Evolutionary conservation across 2,888 invertebrate genomes (phyloP).

Genomic region (Tethea ocularis): DNA sequence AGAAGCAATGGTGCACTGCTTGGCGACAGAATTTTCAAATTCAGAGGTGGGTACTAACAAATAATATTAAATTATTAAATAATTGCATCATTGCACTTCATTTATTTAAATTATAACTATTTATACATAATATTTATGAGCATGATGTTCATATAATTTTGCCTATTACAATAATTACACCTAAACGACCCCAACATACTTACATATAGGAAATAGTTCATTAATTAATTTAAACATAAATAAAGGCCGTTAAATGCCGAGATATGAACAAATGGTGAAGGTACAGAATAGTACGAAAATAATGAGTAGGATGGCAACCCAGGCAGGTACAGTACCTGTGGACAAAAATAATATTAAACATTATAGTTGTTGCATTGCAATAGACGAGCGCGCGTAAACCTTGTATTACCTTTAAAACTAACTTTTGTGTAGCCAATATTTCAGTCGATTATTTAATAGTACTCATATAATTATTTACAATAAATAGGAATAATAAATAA

Average conservation of each 20-base stretch:
- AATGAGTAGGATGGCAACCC: constrained; percentile 90
- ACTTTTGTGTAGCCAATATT: too few species aligned
- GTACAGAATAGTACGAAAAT: constrained; percentile 90
- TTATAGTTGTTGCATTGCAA: too few species aligned
- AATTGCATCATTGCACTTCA: constrained; percentile 62
- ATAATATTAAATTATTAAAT: constrained; percentile 30
- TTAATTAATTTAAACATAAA: constrained; percentile 22
- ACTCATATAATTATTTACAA: too few species aligned
- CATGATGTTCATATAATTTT: constrained; percentile 55
- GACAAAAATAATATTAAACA: neutral
- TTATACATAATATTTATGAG: constrained; percentile 71
- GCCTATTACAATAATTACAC: constrained; percentile 49
- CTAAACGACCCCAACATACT: constrained; percentile 55
- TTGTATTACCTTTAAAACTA: too few species aligned
- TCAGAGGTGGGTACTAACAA: too few species aligned
- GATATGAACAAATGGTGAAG: constrained; percentile 91
- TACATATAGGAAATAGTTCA: constrained; percentile 35
- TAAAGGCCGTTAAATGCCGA: constrained; percentile 86
- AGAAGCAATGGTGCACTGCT: too few species aligned
- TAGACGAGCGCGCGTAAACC: too few species aligned
- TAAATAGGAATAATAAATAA: too few species aligned
- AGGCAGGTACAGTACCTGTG: constrained; percentile 91
- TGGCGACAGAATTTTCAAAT: too few species aligned
- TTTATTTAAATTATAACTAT: constrained; percentile 73
- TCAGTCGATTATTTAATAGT: too few species aligned